phyloP scores from a whole-genome alignment of 2,797 vertebrate genomes.

The Dipus sagitta region DNA sequence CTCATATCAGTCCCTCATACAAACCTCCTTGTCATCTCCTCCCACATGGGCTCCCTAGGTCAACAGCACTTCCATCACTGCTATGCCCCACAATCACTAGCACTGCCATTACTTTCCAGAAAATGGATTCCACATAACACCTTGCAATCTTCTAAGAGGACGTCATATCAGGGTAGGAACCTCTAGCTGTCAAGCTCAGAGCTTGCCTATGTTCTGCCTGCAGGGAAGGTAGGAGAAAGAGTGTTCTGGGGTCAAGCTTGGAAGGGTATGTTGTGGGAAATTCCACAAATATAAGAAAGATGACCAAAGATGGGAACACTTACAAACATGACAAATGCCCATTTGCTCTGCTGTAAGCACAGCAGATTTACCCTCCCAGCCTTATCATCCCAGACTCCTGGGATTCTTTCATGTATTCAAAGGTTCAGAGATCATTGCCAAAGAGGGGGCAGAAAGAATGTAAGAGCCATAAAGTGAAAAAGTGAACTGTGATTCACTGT shows the following conservation, averaged over 20 bases:
- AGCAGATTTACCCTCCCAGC: background rate
- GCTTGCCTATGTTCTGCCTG: background rate
- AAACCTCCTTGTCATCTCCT: too few species aligned
- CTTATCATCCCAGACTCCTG: background rate
- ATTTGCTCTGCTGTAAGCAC: background rate
- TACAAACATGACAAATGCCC: background rate
- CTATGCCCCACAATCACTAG: background rate
- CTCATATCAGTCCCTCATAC: rapidly evolving
- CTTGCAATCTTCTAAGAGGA: background rate
- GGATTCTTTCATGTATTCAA: background rate
- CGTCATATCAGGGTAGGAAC: background rate
- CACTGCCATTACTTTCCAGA: background rate
- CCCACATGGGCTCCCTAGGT: background rate
- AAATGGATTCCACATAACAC: background rate
- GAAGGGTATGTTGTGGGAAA: background rate
- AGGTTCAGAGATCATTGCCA: too few species aligned
- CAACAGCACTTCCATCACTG: background rate
- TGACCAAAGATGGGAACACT: background rate
- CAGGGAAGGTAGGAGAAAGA: background rate
- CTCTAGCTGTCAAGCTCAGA: background rate
- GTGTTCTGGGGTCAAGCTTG: background rate
- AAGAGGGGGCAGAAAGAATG: too few species aligned
- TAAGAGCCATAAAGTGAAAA: too few species aligned
- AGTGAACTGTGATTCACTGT: too few species aligned
- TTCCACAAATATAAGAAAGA: background rate